Conservation (phyloP, 2,888 invertebrate species). For the Griposia aprilina region DNA sequence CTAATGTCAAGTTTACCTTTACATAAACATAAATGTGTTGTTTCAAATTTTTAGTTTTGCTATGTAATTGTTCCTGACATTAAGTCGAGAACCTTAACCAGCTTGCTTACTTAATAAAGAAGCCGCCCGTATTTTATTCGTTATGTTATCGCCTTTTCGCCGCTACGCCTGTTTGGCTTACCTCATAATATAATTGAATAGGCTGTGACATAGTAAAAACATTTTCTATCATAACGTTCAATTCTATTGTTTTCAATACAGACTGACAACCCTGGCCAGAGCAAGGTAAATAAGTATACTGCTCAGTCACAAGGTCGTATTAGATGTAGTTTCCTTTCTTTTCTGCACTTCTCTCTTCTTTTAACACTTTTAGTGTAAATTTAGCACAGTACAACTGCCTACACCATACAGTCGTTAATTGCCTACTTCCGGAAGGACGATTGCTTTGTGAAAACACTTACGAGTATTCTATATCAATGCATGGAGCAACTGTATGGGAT, state of each 20-base stretch:
- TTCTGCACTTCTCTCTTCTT: constrained; percentile 37
- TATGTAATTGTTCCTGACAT: neutral
- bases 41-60: neutral
- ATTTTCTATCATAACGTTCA: constrained; percentile 52
- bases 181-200: constrained; percentile 8
- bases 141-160: constrained; percentile 7
- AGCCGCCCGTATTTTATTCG: neutral
- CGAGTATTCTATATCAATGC: neutral
- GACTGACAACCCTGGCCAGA: constrained; percentile 75
- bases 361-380: constrained; percentile 32
- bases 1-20: neutral
- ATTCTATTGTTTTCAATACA: constrained; percentile 74
- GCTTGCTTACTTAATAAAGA: constrained; percentile 17
- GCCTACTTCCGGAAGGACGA: neutral
- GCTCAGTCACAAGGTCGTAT: constrained; percentile 40
- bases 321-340: constrained; percentile 31
- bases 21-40: too few species aligned
- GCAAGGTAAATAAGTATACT: constrained; percentile 78
- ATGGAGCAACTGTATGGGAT: constrained; percentile 20
- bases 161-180: constrained; percentile 23
- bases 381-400: constrained; percentile 29
- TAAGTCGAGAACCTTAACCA: neutral
- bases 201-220: constrained; percentile 9
- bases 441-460: neutral
- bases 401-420: constrained; percentile 24